These are phyloP conservation scores for Epinotia ramella DNA, from an alignment of 2,888 invertebrate genomes.

Conservation along the genomic window DNA sequence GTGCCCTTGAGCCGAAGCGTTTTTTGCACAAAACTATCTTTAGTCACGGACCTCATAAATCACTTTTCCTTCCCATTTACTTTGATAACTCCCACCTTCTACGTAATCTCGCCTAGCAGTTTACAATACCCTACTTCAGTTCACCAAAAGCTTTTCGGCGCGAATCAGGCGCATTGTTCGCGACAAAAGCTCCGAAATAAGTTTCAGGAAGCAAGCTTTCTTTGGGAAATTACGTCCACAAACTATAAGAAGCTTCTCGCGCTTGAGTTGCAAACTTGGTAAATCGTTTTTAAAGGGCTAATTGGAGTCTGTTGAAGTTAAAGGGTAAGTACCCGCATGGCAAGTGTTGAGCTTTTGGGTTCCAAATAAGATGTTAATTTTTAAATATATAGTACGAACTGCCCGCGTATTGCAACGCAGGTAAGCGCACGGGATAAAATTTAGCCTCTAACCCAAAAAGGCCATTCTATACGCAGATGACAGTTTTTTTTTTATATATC, in stretches of 20 bases:
- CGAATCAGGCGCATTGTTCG: constrained; percentile 77
- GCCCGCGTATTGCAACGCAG: too few relatives aligned
- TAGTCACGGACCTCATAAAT: constrained; percentile 6
- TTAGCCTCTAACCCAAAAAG: too few relatives aligned
- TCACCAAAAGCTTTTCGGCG: constrained; percentile 55
- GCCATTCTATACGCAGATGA: too few relatives aligned
- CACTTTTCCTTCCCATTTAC: constrained; percentile 16
- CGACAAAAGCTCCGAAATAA: constrained; percentile 76
- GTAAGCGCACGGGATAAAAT: too few relatives aligned
- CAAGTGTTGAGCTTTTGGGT: neutral
- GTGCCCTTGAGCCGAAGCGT: neutral
- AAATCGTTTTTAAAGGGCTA: constrained; percentile 6
- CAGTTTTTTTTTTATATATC: too few relatives aligned
- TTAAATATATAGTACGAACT: neutral
- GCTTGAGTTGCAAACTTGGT: constrained; percentile 18
- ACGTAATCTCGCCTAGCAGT: constrained; percentile 23
- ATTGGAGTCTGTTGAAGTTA: constrained; percentile 37
- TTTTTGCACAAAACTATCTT: constrained; percentile 13
- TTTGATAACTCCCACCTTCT: constrained; percentile 28
- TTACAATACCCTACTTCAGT: constrained; percentile 37
- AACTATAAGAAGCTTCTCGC: constrained; percentile 49
- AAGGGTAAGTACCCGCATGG: constrained; percentile 32
- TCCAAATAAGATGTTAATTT: constrained; percentile 6
- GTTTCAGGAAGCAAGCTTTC: constrained; percentile 72
- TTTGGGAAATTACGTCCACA: constrained; percentile 72